phyloP scores from a whole-genome alignment of 2,888 invertebrate species.

The Apotomis turbidana region DNA sequence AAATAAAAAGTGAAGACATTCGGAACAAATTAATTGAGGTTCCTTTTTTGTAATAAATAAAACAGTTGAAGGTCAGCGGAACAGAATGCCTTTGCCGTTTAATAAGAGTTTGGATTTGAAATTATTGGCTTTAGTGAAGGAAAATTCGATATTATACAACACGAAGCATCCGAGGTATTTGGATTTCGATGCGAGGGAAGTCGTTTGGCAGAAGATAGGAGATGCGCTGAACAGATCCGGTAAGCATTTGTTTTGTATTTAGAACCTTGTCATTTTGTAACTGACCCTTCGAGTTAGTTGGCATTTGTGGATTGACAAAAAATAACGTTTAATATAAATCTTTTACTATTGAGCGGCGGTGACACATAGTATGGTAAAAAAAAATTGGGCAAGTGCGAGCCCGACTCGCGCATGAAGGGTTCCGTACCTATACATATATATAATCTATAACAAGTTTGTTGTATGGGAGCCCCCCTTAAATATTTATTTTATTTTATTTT shows the following conservation, averaged over 20 bases:
- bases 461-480: too few species aligned
- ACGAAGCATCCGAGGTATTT: constrained; percentile 65
- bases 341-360: too few species aligned
- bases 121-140: constrained; percentile 64
- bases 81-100: constrained; percentile 67
- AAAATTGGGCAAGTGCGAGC: too few species aligned
- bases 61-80: neutral
- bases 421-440: too few species aligned
- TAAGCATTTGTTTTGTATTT: constrained; percentile 50
- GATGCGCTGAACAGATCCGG: constrained; percentile 67
- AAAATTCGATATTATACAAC: constrained; percentile 67
- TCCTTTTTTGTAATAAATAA: constrained; percentile 7
- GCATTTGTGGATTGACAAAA: too few species aligned
- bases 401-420: too few species aligned
- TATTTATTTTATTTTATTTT: too few species aligned
- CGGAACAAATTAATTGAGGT: neutral
- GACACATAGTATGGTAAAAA: too few species aligned
- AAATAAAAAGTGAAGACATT: neutral
- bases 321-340: too few species aligned
- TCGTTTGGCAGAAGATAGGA: constrained; percentile 75
- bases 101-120: constrained; percentile 65
- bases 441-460: too few species aligned
- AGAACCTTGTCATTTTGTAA: too few species aligned
- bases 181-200: constrained; percentile 67
- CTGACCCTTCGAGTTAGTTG: neutral